Evolutionary conservation across 2,113 vertebrate species (phyloP), one percentile per base, ranked within the genome.

Genomic region (Thamnaconus septentrionalis): DNA sequence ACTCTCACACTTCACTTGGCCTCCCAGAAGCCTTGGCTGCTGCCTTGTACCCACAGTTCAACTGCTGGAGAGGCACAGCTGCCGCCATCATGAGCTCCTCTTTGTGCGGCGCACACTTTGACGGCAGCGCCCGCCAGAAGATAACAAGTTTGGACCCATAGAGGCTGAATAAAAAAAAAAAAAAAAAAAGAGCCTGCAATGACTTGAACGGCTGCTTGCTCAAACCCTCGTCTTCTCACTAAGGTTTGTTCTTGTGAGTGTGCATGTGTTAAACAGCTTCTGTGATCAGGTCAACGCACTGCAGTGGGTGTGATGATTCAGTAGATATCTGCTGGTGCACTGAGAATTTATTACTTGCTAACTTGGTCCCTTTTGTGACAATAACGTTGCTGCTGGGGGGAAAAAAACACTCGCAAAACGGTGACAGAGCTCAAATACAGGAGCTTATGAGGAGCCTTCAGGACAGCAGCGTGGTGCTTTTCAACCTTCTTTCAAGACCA

Each of bases 391-490:
- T 80, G 81, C 81, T 61, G 18, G 1, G 18, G 18, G 18, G 2
- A 31, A 31, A 31, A 31, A 31, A 18, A 78, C 8, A 69, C 77
- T 64, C 71, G 62, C 77, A 77, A 81, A 86, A 41, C 48, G 72
- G 80, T 82, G 76, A 84, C 84, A 11, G 49, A 3, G 75, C 77
- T 78, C 57, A 61, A 78, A 84, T 59, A 55, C 62, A 57, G 70
- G 67, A 73, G 72, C 78, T 83, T 80, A 83, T 79, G 69, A 78
- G 71, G 81, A 76, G 71, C 44, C 73, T 81, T 80, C 31, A 41
- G 41, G 39, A 69, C 67, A 12, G 11, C 7, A 10, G 31, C 74
- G 65, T 84, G 76, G 86, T 85, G 82, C 18, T 31, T 31, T 31
- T 31, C 18, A 31, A 31, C 18, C 18, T 31, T 31, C 18, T 31